Conservation (phyloP, 1,140 invertebrate species). For the Bombus picipes region DNA sequence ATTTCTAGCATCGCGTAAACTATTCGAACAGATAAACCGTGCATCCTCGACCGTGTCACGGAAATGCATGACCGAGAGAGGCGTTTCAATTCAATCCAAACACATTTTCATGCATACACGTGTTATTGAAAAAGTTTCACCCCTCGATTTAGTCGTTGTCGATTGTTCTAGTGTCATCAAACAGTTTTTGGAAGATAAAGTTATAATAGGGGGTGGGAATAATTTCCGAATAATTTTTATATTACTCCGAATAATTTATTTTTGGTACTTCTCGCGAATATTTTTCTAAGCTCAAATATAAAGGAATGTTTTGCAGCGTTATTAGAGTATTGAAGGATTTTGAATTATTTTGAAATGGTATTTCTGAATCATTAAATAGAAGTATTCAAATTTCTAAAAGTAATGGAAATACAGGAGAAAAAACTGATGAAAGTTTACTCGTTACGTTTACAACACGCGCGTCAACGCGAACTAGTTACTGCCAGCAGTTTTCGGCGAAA, state of each 20-base stretch:
- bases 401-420: background rate
- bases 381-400: background rate
- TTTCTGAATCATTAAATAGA: background rate
- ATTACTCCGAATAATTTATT: background rate
- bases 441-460: constrained; percentile 12
- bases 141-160: background rate
- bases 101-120: background rate
- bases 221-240: background rate
- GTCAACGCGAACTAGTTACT: background rate
- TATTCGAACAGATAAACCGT: background rate
- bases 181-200: background rate
- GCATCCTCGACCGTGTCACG: background rate
- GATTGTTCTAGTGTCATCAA: background rate
- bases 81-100: background rate
- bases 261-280: background rate
- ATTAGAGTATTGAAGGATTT: background rate
- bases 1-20: constrained; percentile 22
- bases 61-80: background rate
- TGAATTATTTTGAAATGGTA: background rate
- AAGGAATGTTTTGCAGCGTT: background rate
- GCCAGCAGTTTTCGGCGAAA: background rate
- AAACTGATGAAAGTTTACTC: constrained; percentile 6
- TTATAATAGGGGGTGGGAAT: background rate
- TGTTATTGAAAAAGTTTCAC: constrained; percentile 7
- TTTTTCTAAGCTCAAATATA: background rate